A percentile compares a stretch with the other conserved stretches of the same genome.
Conservation (phyloP, 2,888 invertebrate species). For the Drosophila merina region DNA sequence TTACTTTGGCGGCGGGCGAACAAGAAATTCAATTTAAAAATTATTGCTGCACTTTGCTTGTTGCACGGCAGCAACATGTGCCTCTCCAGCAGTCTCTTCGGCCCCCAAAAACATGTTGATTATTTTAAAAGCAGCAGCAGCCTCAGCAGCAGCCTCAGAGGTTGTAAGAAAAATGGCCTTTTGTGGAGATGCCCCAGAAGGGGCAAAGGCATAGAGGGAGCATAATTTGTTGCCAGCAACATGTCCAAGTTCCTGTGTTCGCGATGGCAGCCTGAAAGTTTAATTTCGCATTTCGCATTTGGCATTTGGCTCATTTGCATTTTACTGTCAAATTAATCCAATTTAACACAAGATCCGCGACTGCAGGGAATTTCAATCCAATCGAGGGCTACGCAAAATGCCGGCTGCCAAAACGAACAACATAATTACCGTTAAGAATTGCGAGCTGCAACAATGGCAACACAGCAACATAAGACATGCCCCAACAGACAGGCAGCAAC, state of each 20-base stretch:
- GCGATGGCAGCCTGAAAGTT: conserved; percentile 53
- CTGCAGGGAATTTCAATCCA: conserved; percentile 43
- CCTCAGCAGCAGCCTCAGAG: conserved; percentile 14
- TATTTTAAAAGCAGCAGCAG: conserved; percentile 66
- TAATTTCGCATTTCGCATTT: conserved; percentile 71
- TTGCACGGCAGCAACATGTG: conserved; percentile 69
- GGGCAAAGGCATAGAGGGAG: conserved; percentile 42
- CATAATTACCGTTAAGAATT: conserved; percentile 80
- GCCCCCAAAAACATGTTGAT: conserved; percentile 69
- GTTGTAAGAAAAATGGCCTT: conserved; percentile 25
- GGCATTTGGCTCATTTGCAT: conserved; percentile 78
- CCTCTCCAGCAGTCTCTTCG: conserved; percentile 46
- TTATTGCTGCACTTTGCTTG: conserved; percentile 78
- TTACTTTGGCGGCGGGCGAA: conserved; percentile 43
- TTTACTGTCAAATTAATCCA: conserved; percentile 80
- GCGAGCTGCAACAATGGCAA: conserved; percentile 47
- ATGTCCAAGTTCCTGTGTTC: conserved; percentile 39
- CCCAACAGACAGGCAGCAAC: conserved; percentile 44
- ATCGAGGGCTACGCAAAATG: conserved; percentile 75
- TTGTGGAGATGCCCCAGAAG: not conserved
- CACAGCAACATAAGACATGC: conserved; percentile 31
- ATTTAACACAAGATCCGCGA: conserved; percentile 68
- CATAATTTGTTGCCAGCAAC: conserved; percentile 79
- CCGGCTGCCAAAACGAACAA: conserved; percentile 79
- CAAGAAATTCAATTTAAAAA: conserved; percentile 78